A percentile compares a stretch with the other conserved stretches of the same genome.
Evolutionary conservation across 1,140 invertebrate genomes (phyloP).

Genomic region (Schlechtendalia chinensis): DNA sequence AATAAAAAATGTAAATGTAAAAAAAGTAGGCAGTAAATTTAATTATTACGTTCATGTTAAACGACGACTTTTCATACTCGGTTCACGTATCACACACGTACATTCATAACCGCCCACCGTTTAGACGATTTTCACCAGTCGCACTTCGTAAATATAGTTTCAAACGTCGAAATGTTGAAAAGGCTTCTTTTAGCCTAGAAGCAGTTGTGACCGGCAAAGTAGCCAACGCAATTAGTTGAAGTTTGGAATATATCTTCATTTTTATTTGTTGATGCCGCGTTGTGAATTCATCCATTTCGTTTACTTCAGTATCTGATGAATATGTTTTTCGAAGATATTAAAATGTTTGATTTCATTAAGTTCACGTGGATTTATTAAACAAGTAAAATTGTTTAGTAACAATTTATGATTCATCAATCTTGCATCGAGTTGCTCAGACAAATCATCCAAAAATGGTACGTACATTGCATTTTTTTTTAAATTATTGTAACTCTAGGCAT

Average conservation of each 20-base stretch:
- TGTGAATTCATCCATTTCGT: neutral
- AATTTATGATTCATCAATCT: neutral
- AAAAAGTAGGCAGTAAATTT: too few species aligned
- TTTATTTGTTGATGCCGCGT: neutral
- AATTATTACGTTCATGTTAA: too few species aligned
- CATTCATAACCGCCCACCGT: neutral
- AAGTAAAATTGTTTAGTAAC: neutral
- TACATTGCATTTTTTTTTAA: too few species aligned
- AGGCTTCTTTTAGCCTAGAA: neutral
- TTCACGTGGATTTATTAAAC: neutral
- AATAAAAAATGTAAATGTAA: too few species aligned
- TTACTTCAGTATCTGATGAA: neutral
- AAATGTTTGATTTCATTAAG: neutral
- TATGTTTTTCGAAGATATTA: neutral
- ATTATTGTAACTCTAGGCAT: too few species aligned
- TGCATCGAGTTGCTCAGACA: neutral
- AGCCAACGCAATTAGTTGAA: neutral
- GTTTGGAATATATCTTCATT: neutral
- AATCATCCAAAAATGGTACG: too few species aligned
- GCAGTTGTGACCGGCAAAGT: neutral
- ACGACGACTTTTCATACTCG: too few species aligned
- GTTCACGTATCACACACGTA: too few species aligned
- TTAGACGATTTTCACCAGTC: neutral
- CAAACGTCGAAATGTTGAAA: neutral
- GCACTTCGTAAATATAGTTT: neutral